Base-by-base conservation (phyloP, 2,888 invertebrate genomes). In the Drosophila pegasa region DNA sequence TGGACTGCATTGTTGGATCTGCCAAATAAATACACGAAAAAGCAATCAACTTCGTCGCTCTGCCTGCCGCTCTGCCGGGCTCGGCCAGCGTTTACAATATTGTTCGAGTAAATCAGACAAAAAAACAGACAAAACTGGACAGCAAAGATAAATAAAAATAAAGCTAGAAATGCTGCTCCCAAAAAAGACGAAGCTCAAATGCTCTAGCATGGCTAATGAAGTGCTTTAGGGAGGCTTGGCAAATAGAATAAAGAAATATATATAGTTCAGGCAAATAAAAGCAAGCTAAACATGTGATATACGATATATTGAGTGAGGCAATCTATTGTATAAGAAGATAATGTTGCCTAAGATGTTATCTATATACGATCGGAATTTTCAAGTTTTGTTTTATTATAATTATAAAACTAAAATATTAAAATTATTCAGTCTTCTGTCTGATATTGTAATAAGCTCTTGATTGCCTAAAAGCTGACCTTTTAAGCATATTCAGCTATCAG, bases 11-110 rank as follows among this genome's bases (percentile, higher is more conserved):
- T 75, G 75, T 60, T 57, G 60, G 63, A 41, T 55, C 61, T 70
- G 75, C 69, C 83, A 78, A 80, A 86, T 83, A 86, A 86, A 83
- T 82, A 81, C 86, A 82, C 63, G 86, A 71, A 86, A 82, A 82
- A 86, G 86, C 83, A 82, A 82, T 82, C 82, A 82, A 80, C 69
- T 70, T 22, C 33, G 41, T 40, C 54, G 63, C 38, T 29, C 43
- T n/a, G 43, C 9, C 43, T 25, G 41, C 9, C 20, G n/a, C n/a
- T n/a, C n/a, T 18, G 18, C 18, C 18, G 5, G 10, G 8, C 27
- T 18, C 61, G 10, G 33, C 14, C 27, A 52, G 43, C 76, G 64
- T 75, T 75, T 72, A 75, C 72, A 75, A 72, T 72, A 75, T 64
- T 75, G 64, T 62, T 60, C 29, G 47, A 61, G 51, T 33, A 20